Conservation (phyloP, 2,113 vertebrate species). For the Camarhynchus parvulus region DNA sequence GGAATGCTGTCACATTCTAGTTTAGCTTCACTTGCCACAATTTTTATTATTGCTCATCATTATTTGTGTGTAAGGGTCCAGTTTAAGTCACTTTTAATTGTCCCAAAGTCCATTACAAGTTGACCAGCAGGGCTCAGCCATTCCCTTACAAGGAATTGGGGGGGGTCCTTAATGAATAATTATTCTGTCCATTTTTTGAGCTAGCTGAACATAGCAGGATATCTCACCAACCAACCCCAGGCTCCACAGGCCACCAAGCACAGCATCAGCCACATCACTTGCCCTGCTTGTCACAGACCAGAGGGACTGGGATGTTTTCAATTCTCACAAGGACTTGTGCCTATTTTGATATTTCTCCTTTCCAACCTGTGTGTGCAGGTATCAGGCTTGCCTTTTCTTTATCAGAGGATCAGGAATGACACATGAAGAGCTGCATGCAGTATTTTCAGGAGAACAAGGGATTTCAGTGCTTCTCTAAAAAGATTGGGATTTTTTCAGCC, state of each 20-base stretch:
- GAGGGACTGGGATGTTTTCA: no score
- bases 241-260: neutral
- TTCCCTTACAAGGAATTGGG: neutral
- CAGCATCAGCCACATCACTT: neutral
- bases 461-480: neutral
- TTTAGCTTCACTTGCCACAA: neutral
- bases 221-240: neutral
- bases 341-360: neutral
- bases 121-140: neutral
- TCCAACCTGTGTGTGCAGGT: neutral
- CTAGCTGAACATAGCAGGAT: neutral
- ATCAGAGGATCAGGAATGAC: neutral
- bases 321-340: neutral
- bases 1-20: neutral
- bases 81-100: neutral
- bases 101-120: neutral
- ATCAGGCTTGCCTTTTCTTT: neutral
- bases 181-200: neutral
- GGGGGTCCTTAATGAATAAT: neutral
- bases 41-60: neutral
- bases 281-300: no score
- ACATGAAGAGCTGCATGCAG: neutral
- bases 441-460: neutral
- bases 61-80: neutral
- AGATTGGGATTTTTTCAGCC: neutral